Base-by-base conservation (phyloP, 2,888 invertebrate species). In the Myopa tessellatipennis region DNA sequence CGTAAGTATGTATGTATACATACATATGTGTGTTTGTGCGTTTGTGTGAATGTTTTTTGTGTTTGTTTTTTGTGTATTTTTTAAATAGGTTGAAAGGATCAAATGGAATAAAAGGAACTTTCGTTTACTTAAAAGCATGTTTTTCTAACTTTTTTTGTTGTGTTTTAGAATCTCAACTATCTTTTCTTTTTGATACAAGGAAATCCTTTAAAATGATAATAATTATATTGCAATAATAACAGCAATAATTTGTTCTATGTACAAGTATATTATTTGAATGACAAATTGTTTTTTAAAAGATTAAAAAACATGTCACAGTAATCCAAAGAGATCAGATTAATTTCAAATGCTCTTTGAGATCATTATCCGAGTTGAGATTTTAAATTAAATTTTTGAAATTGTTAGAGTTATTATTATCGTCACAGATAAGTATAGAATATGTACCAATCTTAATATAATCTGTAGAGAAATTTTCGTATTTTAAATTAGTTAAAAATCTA, bases 101-200 rank as follows among this genome's bases (percentile, higher is more conserved):
- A 68, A 73, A 70, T 63, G 52, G 61, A 70, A 70, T 70, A 75
- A 75, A 76, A 55, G 34, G 71, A 67, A 77, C 71, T 60, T 63
- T 45, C 14, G 50, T 74, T 76, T 75, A 75, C 71, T 78, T 76
- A 71, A 26, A 71, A 26, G 26, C 26, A 26, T 26, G 26, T 26
- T 26, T 26, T 26, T 26, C 1, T 1, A 26, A 26, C 26, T 72
- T 45, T 72, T 67, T 72, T 71, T 78, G 77, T 40, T 70, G 76
- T 69, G 52, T 73, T 71, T 77, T 60, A 45, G 45, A 45, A 45
- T 45, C 6, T 10, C 45, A 10, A 8, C 45, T 45, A 45, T 8
- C 45, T 45, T 45, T 45, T 45, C 45, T 45, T 10, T 45, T 45
- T 45, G 10, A 45, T n/a, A 18, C 16, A 14, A 14, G 63, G 5